phyloP scores from a whole-genome alignment of 2,113 vertebrate genomes.

The Nycticebus coucang region DNA sequence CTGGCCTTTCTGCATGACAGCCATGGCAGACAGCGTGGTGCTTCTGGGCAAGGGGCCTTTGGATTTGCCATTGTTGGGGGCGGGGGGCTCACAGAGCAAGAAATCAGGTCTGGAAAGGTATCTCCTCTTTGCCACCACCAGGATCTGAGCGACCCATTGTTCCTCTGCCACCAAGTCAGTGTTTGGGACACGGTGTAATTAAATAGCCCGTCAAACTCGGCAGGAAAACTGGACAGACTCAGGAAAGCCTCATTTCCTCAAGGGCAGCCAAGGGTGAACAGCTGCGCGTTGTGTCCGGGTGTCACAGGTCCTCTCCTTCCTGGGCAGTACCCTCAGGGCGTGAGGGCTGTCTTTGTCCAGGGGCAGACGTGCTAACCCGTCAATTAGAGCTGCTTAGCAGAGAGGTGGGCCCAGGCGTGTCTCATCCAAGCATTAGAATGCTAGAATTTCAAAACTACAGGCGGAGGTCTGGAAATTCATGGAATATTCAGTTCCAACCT shows the following conservation, averaged over 20 bases:
- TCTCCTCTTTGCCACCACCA: conserved; percentile 69
- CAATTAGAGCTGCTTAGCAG: neutral
- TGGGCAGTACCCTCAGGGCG: conserved; percentile 12
- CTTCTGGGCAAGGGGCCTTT: conserved; percentile 75
- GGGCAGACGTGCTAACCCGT: neutral
- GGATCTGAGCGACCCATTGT: conserved; percentile 65
- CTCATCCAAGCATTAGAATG: neutral
- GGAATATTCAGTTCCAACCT: neutral
- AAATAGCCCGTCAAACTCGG: conserved; percentile 78
- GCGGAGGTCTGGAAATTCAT: neutral
- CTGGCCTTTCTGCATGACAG: conserved; percentile 71
- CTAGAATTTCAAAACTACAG: neutral
- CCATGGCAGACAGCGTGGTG: conserved; percentile 76
- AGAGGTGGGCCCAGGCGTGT: neutral
- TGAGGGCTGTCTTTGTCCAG: neutral
- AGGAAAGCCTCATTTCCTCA: conserved; percentile 78
- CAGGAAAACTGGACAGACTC: conserved; percentile 69
- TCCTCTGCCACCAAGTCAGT: conserved; percentile 25
- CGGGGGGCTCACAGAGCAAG: conserved; percentile 71
- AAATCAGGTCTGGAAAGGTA: conserved; percentile 63
- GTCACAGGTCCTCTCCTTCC: conserved; percentile 50
- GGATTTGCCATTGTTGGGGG: conserved; percentile 79
- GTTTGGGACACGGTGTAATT: conserved; percentile 82
- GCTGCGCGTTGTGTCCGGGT: conserved; percentile 70
- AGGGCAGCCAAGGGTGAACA: conserved; percentile 83